These are phyloP conservation scores for Liodrosophila aerea DNA, from an alignment of 2,888 invertebrate genomes.

Conservation along the genomic window DNA sequence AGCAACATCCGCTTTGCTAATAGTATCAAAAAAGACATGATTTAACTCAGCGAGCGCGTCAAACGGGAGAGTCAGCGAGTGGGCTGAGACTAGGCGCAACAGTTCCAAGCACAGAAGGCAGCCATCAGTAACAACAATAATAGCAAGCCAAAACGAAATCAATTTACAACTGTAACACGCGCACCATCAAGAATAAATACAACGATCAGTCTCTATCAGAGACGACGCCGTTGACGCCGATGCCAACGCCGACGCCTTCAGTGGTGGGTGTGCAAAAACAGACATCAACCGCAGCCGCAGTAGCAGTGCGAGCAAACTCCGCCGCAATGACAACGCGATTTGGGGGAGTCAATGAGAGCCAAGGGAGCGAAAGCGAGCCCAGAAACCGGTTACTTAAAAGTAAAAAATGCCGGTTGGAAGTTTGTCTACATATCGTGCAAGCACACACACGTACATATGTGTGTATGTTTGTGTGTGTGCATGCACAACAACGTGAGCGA, in stretches of 20 bases:
- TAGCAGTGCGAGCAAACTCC: conserved; percentile 11
- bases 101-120: conserved; percentile 6
- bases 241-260: conserved; percentile 30
- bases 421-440: conserved; percentile 44
- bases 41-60: conserved; percentile 35
- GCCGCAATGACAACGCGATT: conserved; percentile 60
- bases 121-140: conserved; percentile 28
- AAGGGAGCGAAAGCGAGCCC: conserved; percentile 28
- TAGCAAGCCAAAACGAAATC: conserved; percentile 55
- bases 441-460: conserved; percentile 5
- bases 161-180: conserved; percentile 68
- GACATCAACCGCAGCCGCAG: conserved; percentile 20
- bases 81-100: conserved; percentile 81
- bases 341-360: conserved; percentile 65
- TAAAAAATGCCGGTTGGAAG: conserved; percentile 68
- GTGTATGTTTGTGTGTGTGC: conserved; percentile 20
- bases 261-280: conserved; percentile 68
- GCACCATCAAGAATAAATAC: conserved; percentile 64
- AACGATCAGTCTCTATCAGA: conserved; percentile 48
- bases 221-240: conserved; percentile 8
- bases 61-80: conserved; percentile 68
- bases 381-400: conserved; percentile 68
- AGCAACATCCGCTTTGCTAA: conserved; percentile 78
- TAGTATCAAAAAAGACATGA: conserved; percentile 40
- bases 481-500: conserved; percentile 1